Conservation (phyloP, 1,140 invertebrate species). For the Drosophila leontia region DNA sequence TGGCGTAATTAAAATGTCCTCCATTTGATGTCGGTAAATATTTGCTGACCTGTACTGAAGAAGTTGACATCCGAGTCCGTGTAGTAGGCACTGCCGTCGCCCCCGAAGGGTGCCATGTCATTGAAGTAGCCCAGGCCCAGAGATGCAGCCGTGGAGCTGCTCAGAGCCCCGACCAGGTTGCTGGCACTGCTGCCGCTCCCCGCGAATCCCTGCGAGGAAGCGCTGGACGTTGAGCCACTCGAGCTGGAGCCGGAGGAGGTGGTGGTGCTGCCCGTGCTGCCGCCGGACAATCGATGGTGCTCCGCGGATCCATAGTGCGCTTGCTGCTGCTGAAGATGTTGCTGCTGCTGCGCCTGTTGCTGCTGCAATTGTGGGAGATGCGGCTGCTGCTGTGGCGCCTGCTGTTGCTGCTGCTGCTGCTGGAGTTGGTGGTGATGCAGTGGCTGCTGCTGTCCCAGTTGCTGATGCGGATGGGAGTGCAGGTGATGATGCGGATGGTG, state of each 20-base stretch:
- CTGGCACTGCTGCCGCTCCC: slow-evolving; percentile 18
- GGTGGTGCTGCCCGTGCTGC: slow-evolving; percentile 77
- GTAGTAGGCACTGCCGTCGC: slow-evolving; percentile 74
- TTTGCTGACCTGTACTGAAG: slow-evolving; percentile 76
- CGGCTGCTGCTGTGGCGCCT: slow-evolving; percentile 45
- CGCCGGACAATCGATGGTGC: slow-evolving; percentile 78
- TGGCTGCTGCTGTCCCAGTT: slow-evolving; percentile 42
- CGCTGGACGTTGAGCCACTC: slow-evolving; percentile 63
- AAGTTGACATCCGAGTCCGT: slow-evolving; percentile 83
- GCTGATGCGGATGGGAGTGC: slow-evolving; percentile 44
- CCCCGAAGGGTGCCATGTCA: slow-evolving; percentile 72
- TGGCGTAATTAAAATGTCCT: slow-evolving; percentile 69
- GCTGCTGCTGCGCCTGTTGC: slow-evolving; percentile 49
- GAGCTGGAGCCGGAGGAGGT: slow-evolving; percentile 74
- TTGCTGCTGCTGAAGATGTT: slow-evolving; percentile 54
- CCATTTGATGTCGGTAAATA: slow-evolving; percentile 78
- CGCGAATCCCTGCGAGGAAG: slow-evolving; percentile 60
- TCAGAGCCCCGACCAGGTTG: slow-evolving; percentile 62
- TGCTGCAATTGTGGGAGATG: slow-evolving; percentile 30
- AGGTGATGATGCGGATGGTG: slow-evolving; percentile 43
- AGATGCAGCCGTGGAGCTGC: slow-evolving; percentile 74
- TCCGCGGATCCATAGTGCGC: slow-evolving; percentile 28
- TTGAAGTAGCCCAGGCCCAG: slow-evolving; percentile 80
- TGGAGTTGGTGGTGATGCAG: slow-evolving; percentile 45
- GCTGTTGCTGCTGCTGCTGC: slow-evolving; percentile 32